Conservation (phyloP, 2,888 invertebrate species). For the Sceliomorpha sp. region DNA sequence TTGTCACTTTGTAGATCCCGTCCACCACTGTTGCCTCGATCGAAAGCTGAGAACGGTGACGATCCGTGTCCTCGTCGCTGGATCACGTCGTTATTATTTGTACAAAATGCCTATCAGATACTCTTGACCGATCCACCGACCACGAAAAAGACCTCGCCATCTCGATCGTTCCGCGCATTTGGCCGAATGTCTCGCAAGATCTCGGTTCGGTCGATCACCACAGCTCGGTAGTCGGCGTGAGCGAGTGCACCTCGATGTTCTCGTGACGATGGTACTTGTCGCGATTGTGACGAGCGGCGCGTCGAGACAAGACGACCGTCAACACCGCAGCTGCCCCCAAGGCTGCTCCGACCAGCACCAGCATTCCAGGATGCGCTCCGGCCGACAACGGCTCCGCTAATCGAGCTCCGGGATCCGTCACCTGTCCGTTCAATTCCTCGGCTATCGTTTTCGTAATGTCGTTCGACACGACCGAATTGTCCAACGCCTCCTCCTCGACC, state of each 20-base stretch:
- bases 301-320: slow-evolving; percentile 79
- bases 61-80: no score
- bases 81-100: slow-evolving; percentile 8
- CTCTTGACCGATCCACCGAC: not conserved
- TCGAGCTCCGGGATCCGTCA: slow-evolving; percentile 69
- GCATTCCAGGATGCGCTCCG: slow-evolving; percentile 82
- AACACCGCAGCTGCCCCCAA: slow-evolving; percentile 83
- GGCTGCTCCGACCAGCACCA: slow-evolving; percentile 82
- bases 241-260: slow-evolving; percentile 84
- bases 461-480: slow-evolving; percentile 68
- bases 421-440: slow-evolving; percentile 70
- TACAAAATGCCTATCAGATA: slow-evolving; percentile 21
- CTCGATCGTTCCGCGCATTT: slow-evolving; percentile 80
- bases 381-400: slow-evolving; percentile 66
- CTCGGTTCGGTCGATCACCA: slow-evolving; percentile 88
- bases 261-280: slow-evolving; percentile 74
- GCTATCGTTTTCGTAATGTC: slow-evolving; percentile 72
- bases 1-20: slow-evolving; percentile 66
- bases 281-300: slow-evolving; percentile 72
- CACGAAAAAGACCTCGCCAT: slow-evolving; percentile 6
- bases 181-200: no score
- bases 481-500: slow-evolving; percentile 16
- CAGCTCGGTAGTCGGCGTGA: slow-evolving; percentile 84
- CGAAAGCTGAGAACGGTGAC: no score
- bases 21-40: slow-evolving; percentile 13